These are phyloP conservation scores for Molossus molossus DNA, from an alignment of 2,797 vertebrate genomes.

Conservation along the genomic window DNA sequence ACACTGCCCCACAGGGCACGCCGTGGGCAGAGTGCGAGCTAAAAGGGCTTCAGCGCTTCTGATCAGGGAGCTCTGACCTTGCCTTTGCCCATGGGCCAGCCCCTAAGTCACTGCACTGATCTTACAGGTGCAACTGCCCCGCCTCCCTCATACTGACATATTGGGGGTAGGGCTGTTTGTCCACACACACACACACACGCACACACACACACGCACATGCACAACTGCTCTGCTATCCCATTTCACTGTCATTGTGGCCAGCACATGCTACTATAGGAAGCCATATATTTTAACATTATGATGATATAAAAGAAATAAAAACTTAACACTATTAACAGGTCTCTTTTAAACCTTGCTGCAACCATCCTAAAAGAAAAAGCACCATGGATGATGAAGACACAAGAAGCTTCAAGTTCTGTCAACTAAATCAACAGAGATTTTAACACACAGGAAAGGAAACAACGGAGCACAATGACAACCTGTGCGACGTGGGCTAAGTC, in stretches of 20 bases:
- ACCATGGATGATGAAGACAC: background rate
- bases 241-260: background rate
- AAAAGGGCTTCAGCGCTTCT: background rate
- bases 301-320: background rate
- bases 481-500: background rate
- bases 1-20: background rate
- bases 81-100: background rate
- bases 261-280: background rate
- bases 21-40: background rate
- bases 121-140: background rate
- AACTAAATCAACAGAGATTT: background rate
- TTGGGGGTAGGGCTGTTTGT: background rate
- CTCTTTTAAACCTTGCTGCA: background rate
- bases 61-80: background rate
- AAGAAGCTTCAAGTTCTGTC: background rate
- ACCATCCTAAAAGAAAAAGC: slow-evolving; percentile 1
- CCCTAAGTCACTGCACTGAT: background rate
- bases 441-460: background rate
- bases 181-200: background rate
- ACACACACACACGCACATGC: background rate
- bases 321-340: background rate
- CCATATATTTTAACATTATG: background rate
- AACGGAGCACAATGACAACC: background rate
- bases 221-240: background rate
- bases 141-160: background rate